Base-by-base conservation (phyloP, 2,888 invertebrate genomes). In the Didymodactylos carnosus region DNA sequence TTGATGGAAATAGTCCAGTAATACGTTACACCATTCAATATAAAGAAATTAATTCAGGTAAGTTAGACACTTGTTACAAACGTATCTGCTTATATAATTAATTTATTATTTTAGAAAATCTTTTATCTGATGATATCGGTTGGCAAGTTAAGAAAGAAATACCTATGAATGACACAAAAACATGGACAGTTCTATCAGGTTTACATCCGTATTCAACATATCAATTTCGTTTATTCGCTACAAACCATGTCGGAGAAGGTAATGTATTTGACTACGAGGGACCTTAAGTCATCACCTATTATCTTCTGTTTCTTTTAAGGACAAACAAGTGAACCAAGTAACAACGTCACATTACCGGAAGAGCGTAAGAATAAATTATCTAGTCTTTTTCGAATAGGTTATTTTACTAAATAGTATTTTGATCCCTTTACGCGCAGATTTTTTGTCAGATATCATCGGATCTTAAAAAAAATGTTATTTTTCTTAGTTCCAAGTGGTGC, bases 1-100 rank as follows among this genome's bases (percentile, higher is more conserved):
- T 95, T 83, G 92, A 97, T 84, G 98, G 98, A 73, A 95, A 98
- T 83, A 93, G 93, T 80, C 92, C 92, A 14, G 89, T 95, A 75
- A 87, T 90, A 79, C 91, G 92, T 81, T 97, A 91, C 82, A 91
- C 92, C 77, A 88, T 97, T 73, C 93, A 97, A 82, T 90, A 89
- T 82, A 73, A 71, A 46, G 62, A 70, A 53, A 23, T 7, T 49
- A 23, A n/a, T 19, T 53, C 11, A 29, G n/a, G n/a, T n/a, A n/a
- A n/a, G n/a, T n/a, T n/a, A n/a, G n/a, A n/a, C n/a, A n/a, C n/a
- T n/a, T n/a, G n/a, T n/a, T n/a, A n/a, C n/a, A n/a, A n/a, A n/a
- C n/a, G n/a, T n/a, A n/a, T n/a, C n/a, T n/a, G n/a, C n/a, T n/a
- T n/a, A n/a, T n/a, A n/a, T n/a, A n/a, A n/a, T n/a, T n/a, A n/a